A percentile compares a stretch with the other conserved stretches of the same genome.
These are phyloP conservation scores for Polydrusus pterygomalis DNA, from an alignment of 2,888 invertebrate species.

Conservation along the genomic window DNA sequence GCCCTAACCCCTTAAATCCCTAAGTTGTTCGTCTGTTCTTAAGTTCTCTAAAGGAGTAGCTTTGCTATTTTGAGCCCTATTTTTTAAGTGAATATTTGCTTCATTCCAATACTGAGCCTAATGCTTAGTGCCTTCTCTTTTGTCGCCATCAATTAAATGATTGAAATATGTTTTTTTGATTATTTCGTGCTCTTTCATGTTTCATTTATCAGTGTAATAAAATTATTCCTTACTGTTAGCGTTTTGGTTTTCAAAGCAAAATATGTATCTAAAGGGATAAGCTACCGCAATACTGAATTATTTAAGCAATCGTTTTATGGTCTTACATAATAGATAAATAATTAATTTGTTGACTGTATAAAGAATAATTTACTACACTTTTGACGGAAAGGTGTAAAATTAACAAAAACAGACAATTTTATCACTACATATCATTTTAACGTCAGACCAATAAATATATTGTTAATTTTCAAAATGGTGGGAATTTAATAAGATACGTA, in stretches of 20 bases:
- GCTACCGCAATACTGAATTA: conserved; percentile 8
- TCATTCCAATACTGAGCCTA: no score
- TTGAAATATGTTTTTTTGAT: conserved; percentile 1
- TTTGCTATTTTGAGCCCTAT: no score
- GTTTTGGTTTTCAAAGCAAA: conserved; percentile 1
- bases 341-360: conserved; percentile 41
- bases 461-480: background rate
- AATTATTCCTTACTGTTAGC: background rate
- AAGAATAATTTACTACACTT: conserved; percentile 40
- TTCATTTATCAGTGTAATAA: conserved; percentile 1
- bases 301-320: conserved; percentile 1
- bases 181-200: background rate
- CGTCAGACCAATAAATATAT: conserved; percentile 10
- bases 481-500: background rate
- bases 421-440: conserved; percentile 39
- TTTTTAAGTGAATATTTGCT: no score
- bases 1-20: no score
- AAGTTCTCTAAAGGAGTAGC: no score
- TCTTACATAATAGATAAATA: conserved; percentile 44
- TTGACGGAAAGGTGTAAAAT: conserved; percentile 41
- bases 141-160: no score
- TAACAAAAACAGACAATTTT: conserved; percentile 44
- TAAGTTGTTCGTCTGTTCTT: no score
- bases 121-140: no score
- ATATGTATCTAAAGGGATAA: background rate